Evolutionary conservation across 2,888 invertebrate genomes (phyloP), one percentile per base, ranked within the genome.

Genomic region (Ichneumoninae sp.): DNA sequence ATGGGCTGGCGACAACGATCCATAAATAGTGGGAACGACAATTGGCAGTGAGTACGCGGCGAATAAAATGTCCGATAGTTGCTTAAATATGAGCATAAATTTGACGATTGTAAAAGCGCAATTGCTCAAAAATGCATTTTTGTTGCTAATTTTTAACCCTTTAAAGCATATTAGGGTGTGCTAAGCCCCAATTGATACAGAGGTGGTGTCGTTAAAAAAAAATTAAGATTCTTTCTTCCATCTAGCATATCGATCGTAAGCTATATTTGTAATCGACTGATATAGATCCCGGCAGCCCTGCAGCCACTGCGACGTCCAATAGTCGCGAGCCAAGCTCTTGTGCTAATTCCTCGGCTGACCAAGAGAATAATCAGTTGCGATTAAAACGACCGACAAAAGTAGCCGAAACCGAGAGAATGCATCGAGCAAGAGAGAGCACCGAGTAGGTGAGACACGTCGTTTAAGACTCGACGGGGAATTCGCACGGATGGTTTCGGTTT

Each of bases 401-500:
- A 36, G 36, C 13, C 36, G 10, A 13, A 44, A 44, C 13, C 19
- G 40, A 60, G 73, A 44, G 73, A 44, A 73, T 73, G 71, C 40
- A 22, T 44, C 54, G 74, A 66, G 74, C 65, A 47, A 47, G 44
- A 47, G 71, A 79, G 78, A 83, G 80, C 80, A 66, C 83, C 85
- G 82, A 84, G 75, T 80, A 71, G 77, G 78, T 84, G 84, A 86
- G 86, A 86, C 81, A 88, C 84, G 85, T 85, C 87, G 86, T 89
- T 88, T 89, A 87, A 83, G 85, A 86, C 86, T 87, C 83, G 88
- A 87, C 87, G 88, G 87, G 89, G 91, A 91, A 92, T 93, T 92
- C 91, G 89, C 91, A 90, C 90, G 92, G 89, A 89, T 88, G 87
- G 89, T 89, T 91, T 91, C 89, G 87, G 88, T 89, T 89, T 89